A percentile compares a stretch with the other conserved stretches of the same genome.
Evolutionary conservation across 2,888 invertebrate genomes (phyloP).

Genomic region (Tigriopus californicus): DNA sequence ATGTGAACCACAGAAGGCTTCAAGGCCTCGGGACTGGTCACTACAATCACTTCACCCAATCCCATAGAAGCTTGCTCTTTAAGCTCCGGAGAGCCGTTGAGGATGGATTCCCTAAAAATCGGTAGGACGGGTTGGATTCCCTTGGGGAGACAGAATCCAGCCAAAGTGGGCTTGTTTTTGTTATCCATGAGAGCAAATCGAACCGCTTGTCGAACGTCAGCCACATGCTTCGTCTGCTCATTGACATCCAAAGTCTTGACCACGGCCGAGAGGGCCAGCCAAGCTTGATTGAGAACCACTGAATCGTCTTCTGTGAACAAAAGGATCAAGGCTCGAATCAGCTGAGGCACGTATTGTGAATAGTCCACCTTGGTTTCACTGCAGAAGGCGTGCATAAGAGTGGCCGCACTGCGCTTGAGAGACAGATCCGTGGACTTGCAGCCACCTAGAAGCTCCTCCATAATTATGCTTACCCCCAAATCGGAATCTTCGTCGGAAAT

Average conservation of each 20-base stretch:
- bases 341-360: slow-evolving; percentile 63
- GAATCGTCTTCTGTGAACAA: slow-evolving; percentile 62
- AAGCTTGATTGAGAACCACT: slow-evolving; percentile 38
- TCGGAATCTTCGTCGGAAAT: slow-evolving; percentile 50
- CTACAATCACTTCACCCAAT: slow-evolving; percentile 56
- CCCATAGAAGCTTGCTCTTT: slow-evolving; percentile 90
- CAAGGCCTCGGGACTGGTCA: slow-evolving; percentile 66
- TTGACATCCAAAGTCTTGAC: slow-evolving; percentile 48
- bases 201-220: slow-evolving; percentile 80
- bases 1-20: slow-evolving; percentile 92
- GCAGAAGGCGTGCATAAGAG: slow-evolving; percentile 74
- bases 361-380: slow-evolving; percentile 73
- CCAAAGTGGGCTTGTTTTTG: slow-evolving; percentile 46
- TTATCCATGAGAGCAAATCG: slow-evolving; percentile 71
- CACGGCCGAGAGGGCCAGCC: slow-evolving; percentile 16
- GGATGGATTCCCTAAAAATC: slow-evolving; percentile 84
- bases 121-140: slow-evolving; percentile 83
- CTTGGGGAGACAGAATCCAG: slow-evolving; percentile 84
- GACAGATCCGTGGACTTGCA: slow-evolving; percentile 27
- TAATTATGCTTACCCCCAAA: slow-evolving; percentile 61
- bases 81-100: slow-evolving; percentile 83
- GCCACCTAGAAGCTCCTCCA: slow-evolving; percentile 63
- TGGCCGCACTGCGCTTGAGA: slow-evolving; percentile 48
- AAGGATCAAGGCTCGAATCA: slow-evolving; percentile 66
- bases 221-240: slow-evolving; percentile 65